A percentile compares a stretch with the other conserved stretches of the same genome.
Evolutionary conservation across 2,888 invertebrate species (phyloP).

Genomic region (Synergus japonicus): DNA sequence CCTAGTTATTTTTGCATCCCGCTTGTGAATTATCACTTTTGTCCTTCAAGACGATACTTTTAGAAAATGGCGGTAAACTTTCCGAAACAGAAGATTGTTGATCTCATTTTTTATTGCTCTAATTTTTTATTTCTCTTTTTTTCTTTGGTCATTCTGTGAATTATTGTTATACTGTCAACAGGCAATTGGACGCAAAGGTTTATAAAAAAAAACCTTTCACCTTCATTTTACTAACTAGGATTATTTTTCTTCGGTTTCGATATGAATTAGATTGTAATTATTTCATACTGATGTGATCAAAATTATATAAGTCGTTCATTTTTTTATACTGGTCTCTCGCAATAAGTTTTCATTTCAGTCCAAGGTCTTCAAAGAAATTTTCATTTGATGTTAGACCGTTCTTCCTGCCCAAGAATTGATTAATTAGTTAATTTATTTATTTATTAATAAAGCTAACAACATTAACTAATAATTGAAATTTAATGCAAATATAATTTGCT

Average conservation of each 20-base stretch:
- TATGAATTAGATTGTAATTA: neutral
- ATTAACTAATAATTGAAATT: neutral
- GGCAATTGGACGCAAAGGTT: neutral
- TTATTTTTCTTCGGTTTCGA: neutral
- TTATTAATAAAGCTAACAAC: neutral
- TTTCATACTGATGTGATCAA: too few relatives aligned
- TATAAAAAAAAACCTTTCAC: neutral
- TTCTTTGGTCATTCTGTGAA: neutral
- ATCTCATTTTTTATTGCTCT: neutral
- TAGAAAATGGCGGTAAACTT: too few relatives aligned
- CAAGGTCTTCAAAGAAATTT: neutral
- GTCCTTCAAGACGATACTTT: neutral
- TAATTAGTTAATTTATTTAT: neutral
- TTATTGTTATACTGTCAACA: neutral
- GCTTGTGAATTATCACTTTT: slow-evolving; percentile 47
- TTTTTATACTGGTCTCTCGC: neutral
- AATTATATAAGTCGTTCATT: neutral
- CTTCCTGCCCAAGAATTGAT: neutral
- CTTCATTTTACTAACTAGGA: neutral
- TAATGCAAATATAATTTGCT: neutral
- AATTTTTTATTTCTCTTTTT: neutral
- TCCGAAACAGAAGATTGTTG: too few relatives aligned
- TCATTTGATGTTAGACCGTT: neutral
- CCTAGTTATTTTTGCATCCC: slow-evolving; percentile 54
- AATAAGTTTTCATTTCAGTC: neutral